These are phyloP conservation scores for Turdus rufiventris DNA, from an alignment of 2,113 vertebrate species.

Conservation along the genomic window DNA sequence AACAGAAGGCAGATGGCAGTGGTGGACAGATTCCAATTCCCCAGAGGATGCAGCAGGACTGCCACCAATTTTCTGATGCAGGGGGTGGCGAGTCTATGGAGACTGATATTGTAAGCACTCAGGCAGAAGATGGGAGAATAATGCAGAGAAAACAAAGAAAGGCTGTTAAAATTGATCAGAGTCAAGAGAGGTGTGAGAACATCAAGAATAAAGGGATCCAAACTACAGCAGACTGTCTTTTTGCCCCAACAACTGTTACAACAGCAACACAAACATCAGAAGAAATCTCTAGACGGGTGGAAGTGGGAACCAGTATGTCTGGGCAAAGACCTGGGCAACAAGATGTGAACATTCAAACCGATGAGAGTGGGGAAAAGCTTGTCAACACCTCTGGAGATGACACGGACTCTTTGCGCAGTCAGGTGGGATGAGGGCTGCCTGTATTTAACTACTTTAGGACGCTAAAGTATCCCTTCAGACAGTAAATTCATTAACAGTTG, in stretches of 20 bases:
- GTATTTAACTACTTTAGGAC: neutral
- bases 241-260: constrained; percentile 50
- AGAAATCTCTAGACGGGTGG: constrained; percentile 42
- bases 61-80: neutral
- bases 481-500: neutral
- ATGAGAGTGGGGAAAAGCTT: constrained; percentile 50
- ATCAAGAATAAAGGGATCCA: constrained; percentile 66
- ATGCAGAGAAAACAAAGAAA: constrained; percentile 24
- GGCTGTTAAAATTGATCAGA: neutral
- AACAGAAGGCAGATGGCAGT: constrained; percentile 42
- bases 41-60: neutral
- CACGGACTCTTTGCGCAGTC: constrained; percentile 69
- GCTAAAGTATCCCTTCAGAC: neutral
- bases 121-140: neutral
- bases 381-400: constrained; percentile 51
- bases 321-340: constrained; percentile 48
- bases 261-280: constrained; percentile 71
- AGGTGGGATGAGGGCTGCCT: constrained; percentile 63
- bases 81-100: constrained; percentile 38
- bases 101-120: neutral
- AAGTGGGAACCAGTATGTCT: constrained; percentile 58
- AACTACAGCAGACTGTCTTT: constrained; percentile 19
- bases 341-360: constrained; percentile 65
- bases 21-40: neutral
- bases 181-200: neutral